A percentile compares a stretch with the other conserved stretches of the same genome.
These are phyloP conservation scores for Apteryx mantelli DNA, from an alignment of 2,113 vertebrate genomes.

Conservation along the genomic window DNA sequence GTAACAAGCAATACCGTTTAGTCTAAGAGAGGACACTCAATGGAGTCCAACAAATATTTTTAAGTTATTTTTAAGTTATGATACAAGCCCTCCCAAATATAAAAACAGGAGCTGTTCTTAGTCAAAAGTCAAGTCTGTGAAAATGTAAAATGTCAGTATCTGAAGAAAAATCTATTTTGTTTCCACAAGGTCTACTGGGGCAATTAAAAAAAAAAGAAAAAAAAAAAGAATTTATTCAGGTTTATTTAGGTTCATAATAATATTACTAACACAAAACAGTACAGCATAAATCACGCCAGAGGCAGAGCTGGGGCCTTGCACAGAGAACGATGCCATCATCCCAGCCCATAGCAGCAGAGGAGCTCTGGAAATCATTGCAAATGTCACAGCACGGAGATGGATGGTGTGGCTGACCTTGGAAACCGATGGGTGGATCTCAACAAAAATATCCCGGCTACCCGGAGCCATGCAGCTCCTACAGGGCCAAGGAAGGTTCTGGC, in stretches of 20 bases:
- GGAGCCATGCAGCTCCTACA: neutral
- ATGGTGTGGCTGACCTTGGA: conserved; percentile 38
- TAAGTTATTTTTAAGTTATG: neutral
- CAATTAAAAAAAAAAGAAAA: neutral
- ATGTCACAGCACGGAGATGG: conserved; percentile 12
- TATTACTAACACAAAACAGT: conserved; percentile 7
- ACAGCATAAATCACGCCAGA: neutral
- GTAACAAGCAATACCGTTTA: conserved; percentile 51
- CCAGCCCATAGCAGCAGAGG: neutral
- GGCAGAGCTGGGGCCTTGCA: neutral
- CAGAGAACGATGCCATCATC: neutral
- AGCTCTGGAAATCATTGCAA: conserved; percentile 49
- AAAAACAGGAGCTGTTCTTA: conserved; percentile 37
- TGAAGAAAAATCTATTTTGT: neutral
- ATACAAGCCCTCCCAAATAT: neutral
- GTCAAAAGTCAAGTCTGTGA: neutral
- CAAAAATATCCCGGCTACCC: neutral
- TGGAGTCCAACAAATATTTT: conserved; percentile 44
- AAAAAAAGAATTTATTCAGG: neutral
- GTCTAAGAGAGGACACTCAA: conserved; percentile 47
- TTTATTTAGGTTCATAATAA: neutral
- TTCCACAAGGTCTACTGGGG: neutral
- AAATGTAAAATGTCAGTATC: neutral
- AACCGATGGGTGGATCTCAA: neutral
- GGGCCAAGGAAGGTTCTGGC: neutral